Base-by-base conservation (phyloP, 1,140 invertebrate species). In the Drosophila fuyamai region DNA sequence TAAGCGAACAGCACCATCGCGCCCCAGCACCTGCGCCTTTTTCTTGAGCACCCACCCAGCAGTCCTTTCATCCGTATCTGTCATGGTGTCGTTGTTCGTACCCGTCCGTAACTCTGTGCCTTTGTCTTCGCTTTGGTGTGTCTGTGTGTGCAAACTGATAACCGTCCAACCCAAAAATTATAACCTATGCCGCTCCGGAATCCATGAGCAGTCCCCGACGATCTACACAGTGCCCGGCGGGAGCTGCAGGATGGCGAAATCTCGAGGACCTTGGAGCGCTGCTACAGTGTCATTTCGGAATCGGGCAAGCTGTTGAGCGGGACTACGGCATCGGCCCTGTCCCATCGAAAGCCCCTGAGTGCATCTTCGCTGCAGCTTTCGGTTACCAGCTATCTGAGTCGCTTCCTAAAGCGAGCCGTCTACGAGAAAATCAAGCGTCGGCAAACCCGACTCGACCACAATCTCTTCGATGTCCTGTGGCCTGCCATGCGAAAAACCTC, bases 391-490 rank as follows among this genome's bases (percentile, higher is more conserved):
- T 94, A 95, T 76, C 88, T 96, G 59, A 94, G 94, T 59, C 94
- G 95, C 91, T 95, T 95, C 77, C 92, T 96, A 13, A 95, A 95
- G 83, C 93, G 94, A 61, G 93, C 94, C 3, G 92, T 95, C 57
- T 97, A 96, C 91, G 96, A 97, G 74, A 91, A 93, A 51, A 94
- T 96, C 51, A 96, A 96, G 92, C 88, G 94, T 48, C 94, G 95
- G 71, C 92, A 96, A 68, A 97, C 96, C 27, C 95, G 95, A 92
- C 93, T 95, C 76, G 96, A 97, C 92, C 96, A 96, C 92, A 96
- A 96, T 92, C 93, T 97, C 1, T 96, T 97, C 81, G 96, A 97
- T 92, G 93, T 97, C 4, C 95, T 97, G 79, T 96, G 96, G 95
- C 96, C 96, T 6, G 95, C 95, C 43, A 95, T 97, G 59, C 95